Conservation (phyloP, 2,888 invertebrate species). For the Lymantria monacha region DNA sequence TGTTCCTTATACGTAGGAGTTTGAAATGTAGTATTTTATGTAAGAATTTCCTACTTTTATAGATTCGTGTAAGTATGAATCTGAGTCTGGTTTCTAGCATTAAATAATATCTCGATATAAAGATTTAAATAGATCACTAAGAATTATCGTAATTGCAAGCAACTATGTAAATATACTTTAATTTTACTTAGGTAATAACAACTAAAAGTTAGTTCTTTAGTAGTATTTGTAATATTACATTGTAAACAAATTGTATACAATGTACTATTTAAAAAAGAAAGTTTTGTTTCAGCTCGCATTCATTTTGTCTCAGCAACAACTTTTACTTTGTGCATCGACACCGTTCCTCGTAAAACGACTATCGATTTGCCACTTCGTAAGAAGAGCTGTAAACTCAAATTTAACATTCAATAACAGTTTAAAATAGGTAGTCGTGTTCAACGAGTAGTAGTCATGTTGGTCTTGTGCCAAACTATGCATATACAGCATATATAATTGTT, state of each 20-base stretch:
- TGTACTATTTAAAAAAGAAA: conserved; percentile 1
- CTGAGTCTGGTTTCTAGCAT: too few species aligned
- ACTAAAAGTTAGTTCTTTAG: not conserved
- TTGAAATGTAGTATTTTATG: too few species aligned
- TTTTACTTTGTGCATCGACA: conserved; percentile 28
- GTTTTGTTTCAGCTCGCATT: conserved; percentile 1
- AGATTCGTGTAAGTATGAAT: too few species aligned
- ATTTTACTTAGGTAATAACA: not conserved
- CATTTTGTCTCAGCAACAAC: conserved; percentile 12
- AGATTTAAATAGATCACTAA: too few species aligned
- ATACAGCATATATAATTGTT: conserved; percentile 68
- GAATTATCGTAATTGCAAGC: too few species aligned
- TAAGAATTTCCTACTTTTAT: too few species aligned
- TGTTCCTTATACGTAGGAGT: too few species aligned
- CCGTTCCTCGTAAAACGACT: conserved; percentile 30
- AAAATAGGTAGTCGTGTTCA: conserved; percentile 61
- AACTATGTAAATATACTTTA: conserved; percentile 4
- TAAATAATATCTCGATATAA: too few species aligned
- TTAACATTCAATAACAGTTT: conserved; percentile 62
- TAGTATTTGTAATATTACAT: not conserved
- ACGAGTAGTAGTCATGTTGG: conserved; percentile 64
- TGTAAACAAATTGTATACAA: not conserved
- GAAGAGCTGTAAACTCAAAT: conserved; percentile 57
- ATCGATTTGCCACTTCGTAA: conserved; percentile 51
- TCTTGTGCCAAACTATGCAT: conserved; percentile 70